These are phyloP conservation scores for Dysmachus trigonus DNA, from an alignment of 2,888 invertebrate genomes.

Conservation along the genomic window DNA sequence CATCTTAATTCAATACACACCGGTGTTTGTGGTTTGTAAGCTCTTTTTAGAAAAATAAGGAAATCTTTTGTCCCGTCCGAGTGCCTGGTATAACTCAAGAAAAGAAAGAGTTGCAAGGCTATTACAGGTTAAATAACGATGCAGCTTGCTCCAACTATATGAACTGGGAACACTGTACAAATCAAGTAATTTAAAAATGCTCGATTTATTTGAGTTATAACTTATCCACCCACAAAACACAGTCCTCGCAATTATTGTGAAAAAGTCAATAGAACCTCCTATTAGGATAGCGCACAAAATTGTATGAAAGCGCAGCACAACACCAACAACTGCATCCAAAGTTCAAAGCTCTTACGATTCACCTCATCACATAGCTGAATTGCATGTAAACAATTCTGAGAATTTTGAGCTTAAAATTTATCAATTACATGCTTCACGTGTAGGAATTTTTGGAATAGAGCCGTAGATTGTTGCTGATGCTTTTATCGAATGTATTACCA, in stretches of 20 bases:
- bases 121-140: background rate
- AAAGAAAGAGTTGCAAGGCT: background rate
- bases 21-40: background rate
- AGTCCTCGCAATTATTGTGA: background rate
- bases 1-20: background rate
- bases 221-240: background rate
- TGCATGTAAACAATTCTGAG: background rate
- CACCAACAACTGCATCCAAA: background rate
- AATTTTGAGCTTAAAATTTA: background rate
- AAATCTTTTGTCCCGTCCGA: background rate
- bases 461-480: too few relatives aligned
- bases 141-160: background rate
- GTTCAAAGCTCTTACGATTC: background rate
- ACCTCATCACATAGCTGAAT: background rate
- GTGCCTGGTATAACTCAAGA: background rate
- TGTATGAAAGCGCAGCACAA: background rate
- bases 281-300: background rate
- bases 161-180: background rate
- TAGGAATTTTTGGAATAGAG: background rate
- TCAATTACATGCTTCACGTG: background rate
- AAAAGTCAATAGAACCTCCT: background rate
- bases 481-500: too few relatives aligned
- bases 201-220: background rate
- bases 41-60: too few relatives aligned
- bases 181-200: background rate